These are phyloP conservation scores for Zaprionus nigranus DNA, from an alignment of 1,140 invertebrate genomes.

Conservation along the genomic window DNA sequence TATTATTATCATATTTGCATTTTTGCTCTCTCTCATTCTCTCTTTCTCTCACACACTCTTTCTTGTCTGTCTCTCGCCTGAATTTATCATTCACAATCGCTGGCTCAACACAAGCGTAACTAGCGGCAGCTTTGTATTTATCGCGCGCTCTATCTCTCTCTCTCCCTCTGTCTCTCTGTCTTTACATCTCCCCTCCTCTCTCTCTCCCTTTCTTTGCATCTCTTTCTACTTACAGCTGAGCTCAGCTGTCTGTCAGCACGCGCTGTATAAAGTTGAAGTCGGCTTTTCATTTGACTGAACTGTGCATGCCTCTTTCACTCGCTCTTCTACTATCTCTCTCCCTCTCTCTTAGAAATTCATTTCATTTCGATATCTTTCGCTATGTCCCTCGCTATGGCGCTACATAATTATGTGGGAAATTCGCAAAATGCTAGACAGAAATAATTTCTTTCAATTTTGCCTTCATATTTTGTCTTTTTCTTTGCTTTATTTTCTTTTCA, in stretches of 20 bases:
- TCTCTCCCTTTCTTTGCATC: background rate
- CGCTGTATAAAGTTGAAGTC: conserved; percentile 38
- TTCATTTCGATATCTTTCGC: conserved; percentile 19
- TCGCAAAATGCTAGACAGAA: conserved; percentile 78
- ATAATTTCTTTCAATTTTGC: conserved; percentile 50
- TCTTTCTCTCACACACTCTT: background rate
- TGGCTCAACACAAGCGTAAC: conserved; percentile 45
- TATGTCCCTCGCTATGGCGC: conserved; percentile 42
- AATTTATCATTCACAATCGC: conserved; percentile 50
- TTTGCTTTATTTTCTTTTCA: conserved; percentile 36
- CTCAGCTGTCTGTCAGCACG: conserved; percentile 48
- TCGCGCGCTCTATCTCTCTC: conserved; percentile 2
- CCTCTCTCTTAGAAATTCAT: conserved; percentile 4
- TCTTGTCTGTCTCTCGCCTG: conserved; percentile 17
- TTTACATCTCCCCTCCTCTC: background rate
- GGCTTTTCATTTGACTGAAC: conserved; percentile 45
- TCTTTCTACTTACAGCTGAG: conserved; percentile 21
- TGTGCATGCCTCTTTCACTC: conserved; percentile 6
- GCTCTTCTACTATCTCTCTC: conserved; percentile 19
- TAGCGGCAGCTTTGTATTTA: conserved; percentile 2
- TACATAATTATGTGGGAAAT: conserved; percentile 81
- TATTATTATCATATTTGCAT: conserved; percentile 82
- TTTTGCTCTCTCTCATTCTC: conserved; percentile 35
- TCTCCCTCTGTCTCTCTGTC: background rate
- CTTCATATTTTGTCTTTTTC: conserved; percentile 27